Evolutionary conservation across 2,797 vertebrate genomes (phyloP).

Genomic region (Columba guinea): DNA sequence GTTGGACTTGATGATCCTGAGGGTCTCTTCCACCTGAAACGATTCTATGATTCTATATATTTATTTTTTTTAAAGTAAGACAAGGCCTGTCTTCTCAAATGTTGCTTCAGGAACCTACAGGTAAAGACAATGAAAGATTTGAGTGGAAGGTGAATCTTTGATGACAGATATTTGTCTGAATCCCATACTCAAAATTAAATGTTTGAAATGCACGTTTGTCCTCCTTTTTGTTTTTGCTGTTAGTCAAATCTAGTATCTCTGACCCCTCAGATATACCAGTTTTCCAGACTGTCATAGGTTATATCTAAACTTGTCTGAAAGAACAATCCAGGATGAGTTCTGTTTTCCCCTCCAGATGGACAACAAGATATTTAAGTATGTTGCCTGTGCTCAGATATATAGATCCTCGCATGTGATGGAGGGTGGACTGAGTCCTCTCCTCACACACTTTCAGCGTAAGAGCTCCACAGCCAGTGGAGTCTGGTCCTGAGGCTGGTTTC

Average conservation of each 20-base stretch:
- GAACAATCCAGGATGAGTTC: not conserved
- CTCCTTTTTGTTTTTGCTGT: not conserved
- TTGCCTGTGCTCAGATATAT: not conserved
- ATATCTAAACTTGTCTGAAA: not conserved
- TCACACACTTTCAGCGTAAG: not conserved
- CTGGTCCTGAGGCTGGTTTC: not conserved
- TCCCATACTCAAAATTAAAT: not conserved
- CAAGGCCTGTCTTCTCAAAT: not conserved
- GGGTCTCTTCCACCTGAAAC: no score
- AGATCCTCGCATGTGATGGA: not conserved
- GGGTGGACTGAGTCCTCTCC: not conserved
- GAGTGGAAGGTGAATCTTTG: not conserved
- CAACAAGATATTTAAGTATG: rapidly evolving
- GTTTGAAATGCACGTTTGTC: not conserved
- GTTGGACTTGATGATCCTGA: no score
- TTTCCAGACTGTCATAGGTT: not conserved
- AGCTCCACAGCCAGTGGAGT: not conserved
- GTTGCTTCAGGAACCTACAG: not conserved
- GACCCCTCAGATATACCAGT: not conserved
- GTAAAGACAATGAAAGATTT: not conserved
- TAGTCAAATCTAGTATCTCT: not conserved
- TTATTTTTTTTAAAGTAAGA: not conserved
- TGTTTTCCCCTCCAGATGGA: not conserved
- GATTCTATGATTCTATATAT: no score
- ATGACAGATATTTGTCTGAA: not conserved